Conservation (phyloP, 1,140 invertebrate species). For the Rhopalosiphum maidis region DNA sequence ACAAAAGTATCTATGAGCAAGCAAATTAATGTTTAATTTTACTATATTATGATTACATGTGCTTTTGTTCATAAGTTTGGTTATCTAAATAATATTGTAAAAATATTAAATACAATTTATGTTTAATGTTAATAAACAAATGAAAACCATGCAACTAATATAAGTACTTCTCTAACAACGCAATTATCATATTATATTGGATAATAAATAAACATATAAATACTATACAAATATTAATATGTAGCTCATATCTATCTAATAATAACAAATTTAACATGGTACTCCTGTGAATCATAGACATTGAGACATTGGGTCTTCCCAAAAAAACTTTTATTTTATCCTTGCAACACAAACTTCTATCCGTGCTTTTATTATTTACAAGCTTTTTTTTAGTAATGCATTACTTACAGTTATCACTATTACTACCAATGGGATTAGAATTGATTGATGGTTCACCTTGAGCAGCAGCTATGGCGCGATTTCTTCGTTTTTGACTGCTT, state of each 20-base stretch:
- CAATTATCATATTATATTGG: background rate
- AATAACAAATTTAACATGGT: background rate
- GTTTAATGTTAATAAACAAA: background rate
- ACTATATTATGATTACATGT: background rate
- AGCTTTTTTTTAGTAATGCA: constrained; percentile 14
- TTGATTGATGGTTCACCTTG: constrained; percentile 41
- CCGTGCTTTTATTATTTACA: background rate
- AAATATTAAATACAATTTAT: background rate
- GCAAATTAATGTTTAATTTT: background rate
- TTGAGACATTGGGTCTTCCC: background rate
- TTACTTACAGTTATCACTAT: constrained; percentile 47
- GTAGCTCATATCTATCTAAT: background rate
- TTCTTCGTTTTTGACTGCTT: constrained; percentile 55
- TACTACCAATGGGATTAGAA: constrained; percentile 25
- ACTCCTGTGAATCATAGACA: background rate
- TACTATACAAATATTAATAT: background rate
- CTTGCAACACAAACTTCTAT: constrained; percentile 8
- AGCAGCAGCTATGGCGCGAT: constrained; percentile 53
- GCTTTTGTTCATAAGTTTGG: background rate
- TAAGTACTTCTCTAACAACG: background rate
- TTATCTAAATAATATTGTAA: background rate
- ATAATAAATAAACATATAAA: background rate
- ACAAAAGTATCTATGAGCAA: background rate
- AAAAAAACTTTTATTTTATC: background rate
- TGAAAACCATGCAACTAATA: background rate